Evolutionary conservation across 2,888 invertebrate species (phyloP), one percentile per base, ranked within the genome.

Genomic region (Dermolepida albohirtum): DNA sequence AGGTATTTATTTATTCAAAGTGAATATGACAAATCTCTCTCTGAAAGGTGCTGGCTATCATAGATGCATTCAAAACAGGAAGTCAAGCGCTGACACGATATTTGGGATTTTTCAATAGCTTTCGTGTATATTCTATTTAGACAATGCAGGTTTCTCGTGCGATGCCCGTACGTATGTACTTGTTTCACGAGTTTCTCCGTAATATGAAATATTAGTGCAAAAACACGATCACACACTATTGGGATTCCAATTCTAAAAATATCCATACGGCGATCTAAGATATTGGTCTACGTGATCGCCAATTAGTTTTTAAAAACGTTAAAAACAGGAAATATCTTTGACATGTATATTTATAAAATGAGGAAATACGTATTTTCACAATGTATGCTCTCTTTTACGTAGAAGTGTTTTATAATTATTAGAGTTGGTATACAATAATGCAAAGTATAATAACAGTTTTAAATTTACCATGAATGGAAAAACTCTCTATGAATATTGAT

Each of bases 311-410:
- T 8, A 29, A 12, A 16, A 14, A 12, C n/a, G 43, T 43, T 41
- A 43, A 57, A 57, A 57, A 57, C 57, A 57, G 57, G 57, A 57
- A 43, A 57, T 57, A 41, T 57, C 57, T 44, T 22, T 17, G 44
- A 57, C 57, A 27, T 43, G 22, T 43, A 22, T 22, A 57, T 44
- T 57, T 43, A 57, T 57, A 43, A 41, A 43, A 57, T 43, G 22
- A 43, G 57, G 41, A 43, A 22, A 43, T 22, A 43, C 22, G 51
- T 51, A 29, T 12, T 51, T 11, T 11, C 12, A 27, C 27, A 27
- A 50, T 51, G 51, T 51, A 50, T n/a, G 17, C 0, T 22, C 22
- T 22, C 1, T 22, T 22, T 22, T 22, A 22, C 22, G 22, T 22
- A 22, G 22, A 22, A 22, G 1, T 22, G 4, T 22, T 1, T 22